Conservation (phyloP, 2,797 vertebrate species). For the Mastacembelus armatus region DNA sequence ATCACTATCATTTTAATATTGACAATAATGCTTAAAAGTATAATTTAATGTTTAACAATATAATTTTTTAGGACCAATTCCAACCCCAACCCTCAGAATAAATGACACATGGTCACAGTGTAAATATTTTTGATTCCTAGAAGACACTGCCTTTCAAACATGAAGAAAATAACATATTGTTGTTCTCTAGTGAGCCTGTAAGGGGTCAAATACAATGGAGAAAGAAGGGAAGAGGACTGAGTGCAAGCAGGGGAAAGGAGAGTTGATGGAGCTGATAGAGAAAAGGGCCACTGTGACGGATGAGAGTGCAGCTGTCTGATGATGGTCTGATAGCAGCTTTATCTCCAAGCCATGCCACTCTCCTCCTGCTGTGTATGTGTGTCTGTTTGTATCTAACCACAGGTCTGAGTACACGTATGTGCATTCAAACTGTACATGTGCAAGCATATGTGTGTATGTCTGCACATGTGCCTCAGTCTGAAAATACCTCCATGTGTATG, state of each 20-base stretch:
- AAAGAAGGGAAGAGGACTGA: constrained; percentile 42
- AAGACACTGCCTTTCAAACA: too few species aligned
- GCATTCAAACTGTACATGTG: neutral
- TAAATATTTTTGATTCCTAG: too few species aligned
- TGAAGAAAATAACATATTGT: constrained; percentile 14
- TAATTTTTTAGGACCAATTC: too few species aligned
- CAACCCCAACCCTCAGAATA: too few species aligned
- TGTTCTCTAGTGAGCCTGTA: constrained; percentile 1
- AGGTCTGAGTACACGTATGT: constrained; percentile 4
- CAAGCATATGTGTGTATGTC: neutral
- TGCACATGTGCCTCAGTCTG: constrained; percentile 4
- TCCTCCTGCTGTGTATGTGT: constrained; percentile 24
- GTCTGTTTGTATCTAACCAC: too few species aligned
- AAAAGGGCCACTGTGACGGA: constrained; percentile 56
- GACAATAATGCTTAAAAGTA: too few species aligned
- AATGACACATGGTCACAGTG: too few species aligned
- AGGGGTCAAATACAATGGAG: constrained; percentile 49
- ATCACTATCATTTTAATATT: too few species aligned
- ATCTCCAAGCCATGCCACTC: constrained; percentile 68
- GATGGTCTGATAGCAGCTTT: constrained; percentile 65
- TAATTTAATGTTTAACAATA: too few species aligned
- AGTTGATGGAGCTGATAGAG: constrained; percentile 60
- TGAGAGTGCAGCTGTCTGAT: constrained; percentile 66
- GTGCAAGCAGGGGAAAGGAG: constrained; percentile 30
- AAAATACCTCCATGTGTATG: constrained; percentile 4